Conservation (phyloP, 2,888 invertebrate species). For the Urechis unicinctus region DNA sequence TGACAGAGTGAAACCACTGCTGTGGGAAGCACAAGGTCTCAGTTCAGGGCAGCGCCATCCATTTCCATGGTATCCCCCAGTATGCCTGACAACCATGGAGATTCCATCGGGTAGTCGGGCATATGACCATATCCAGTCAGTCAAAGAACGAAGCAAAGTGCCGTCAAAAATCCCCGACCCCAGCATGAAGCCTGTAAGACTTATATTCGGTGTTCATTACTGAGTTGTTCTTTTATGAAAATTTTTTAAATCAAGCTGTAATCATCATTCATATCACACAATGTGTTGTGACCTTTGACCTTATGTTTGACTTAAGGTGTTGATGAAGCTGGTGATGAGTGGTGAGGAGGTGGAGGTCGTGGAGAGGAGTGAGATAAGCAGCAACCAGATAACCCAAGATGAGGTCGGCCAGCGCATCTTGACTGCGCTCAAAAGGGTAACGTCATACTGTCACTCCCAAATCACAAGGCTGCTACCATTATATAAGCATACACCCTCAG, state of each 20-base stretch:
- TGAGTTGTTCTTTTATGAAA: neutral
- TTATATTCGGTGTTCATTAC: neutral
- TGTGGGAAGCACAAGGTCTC: slow-evolving; percentile 63
- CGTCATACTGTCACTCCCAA: no score
- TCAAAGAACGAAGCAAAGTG: slow-evolving; percentile 38
- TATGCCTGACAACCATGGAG: slow-evolving; percentile 54
- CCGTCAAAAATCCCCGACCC: slow-evolving; percentile 38
- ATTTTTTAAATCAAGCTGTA: no score
- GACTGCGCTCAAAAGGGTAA: slow-evolving; percentile 60
- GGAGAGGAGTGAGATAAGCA: no score
- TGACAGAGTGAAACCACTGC: slow-evolving; percentile 52
- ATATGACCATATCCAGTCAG: slow-evolving; percentile 41
- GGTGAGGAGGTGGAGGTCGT: no score
- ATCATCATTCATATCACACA: no score
- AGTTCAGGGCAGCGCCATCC: slow-evolving; percentile 60
- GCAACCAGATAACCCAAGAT: slow-evolving; percentile 50
- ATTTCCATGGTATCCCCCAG: slow-evolving; percentile 72
- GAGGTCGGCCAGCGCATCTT: slow-evolving; percentile 75
- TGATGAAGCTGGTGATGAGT: slow-evolving; percentile 39
- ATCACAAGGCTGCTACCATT: no score
- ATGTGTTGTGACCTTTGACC: no score
- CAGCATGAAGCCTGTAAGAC: slow-evolving; percentile 33
- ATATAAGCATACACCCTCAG: no score
- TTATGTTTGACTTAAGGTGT: slow-evolving; percentile 26
- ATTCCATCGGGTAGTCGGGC: slow-evolving; percentile 28